Conservation (phyloP, 1,140 invertebrate genomes). For the Ridgeia piscesae region DNA sequence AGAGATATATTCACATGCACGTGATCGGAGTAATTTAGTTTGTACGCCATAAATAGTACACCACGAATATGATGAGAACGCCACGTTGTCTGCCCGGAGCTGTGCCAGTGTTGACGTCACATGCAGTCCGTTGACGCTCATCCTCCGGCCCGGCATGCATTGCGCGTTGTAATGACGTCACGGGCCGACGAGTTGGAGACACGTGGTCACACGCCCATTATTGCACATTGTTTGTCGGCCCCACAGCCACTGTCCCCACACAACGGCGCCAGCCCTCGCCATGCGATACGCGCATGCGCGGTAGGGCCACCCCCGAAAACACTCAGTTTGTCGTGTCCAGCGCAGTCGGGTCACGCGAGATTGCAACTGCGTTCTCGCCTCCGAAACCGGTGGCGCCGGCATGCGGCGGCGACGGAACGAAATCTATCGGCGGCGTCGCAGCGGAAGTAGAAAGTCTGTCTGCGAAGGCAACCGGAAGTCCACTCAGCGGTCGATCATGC, state of each 20-base stretch:
- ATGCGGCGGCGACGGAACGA: background rate
- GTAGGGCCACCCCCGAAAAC: background rate
- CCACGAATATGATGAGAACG: background rate
- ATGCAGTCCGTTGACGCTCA: background rate
- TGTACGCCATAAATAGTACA: background rate
- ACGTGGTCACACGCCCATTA: background rate
- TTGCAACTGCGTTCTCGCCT: background rate
- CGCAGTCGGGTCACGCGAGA: background rate
- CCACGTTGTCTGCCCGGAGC: background rate
- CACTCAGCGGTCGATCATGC: conserved; percentile 12
- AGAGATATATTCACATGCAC: background rate
- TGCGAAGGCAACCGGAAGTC: background rate
- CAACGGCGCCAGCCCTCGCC: background rate
- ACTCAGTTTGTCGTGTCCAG: background rate
- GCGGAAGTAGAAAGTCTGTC: background rate
- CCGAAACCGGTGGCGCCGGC: background rate
- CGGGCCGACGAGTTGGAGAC: background rate
- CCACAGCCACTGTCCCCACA: background rate
- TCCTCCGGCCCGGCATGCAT: background rate
- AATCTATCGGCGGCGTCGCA: background rate
- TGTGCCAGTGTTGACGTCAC: background rate
- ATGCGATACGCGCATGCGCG: background rate
- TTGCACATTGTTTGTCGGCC: background rate
- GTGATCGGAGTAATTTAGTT: background rate
- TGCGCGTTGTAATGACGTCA: background rate